Conservation (phyloP, 2,113 vertebrate species). For the Planiliza haematocheilus region DNA sequence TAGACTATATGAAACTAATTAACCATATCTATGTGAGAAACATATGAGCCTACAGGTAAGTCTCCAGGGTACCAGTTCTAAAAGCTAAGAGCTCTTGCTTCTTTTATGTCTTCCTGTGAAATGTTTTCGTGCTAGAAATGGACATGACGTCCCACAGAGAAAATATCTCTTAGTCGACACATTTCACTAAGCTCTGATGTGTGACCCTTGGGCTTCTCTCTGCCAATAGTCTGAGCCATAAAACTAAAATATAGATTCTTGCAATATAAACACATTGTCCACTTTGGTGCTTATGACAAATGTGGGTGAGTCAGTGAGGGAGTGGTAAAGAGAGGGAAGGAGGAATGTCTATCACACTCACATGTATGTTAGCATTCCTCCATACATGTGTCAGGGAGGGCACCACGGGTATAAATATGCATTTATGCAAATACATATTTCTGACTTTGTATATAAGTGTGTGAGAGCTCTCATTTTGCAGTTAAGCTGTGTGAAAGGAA, state of each 20-base stretch:
- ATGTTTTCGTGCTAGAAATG: slow-evolving; percentile 64
- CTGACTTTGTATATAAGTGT: slow-evolving; percentile 25
- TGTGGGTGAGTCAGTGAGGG: not conserved
- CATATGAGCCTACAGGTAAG: not conserved
- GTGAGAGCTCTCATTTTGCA: not conserved
- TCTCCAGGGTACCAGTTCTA: not conserved
- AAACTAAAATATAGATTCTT: slow-evolving; percentile 1
- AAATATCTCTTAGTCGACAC: slow-evolving; percentile 62
- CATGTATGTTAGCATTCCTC: slow-evolving; percentile 13
- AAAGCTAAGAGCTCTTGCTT: slow-evolving; percentile 11
- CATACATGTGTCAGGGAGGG: not conserved
- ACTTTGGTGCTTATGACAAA: not conserved
- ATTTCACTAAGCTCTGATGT: slow-evolving; percentile 57
- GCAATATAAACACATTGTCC: not conserved
- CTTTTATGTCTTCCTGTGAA: slow-evolving; percentile 67
- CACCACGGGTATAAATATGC: slow-evolving; percentile 3
- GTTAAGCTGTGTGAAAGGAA: slow-evolving; percentile 3
- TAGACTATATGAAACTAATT: slow-evolving; percentile 1
- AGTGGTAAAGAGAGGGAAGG: slow-evolving; percentile 6
- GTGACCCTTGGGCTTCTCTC: slow-evolving; percentile 2
- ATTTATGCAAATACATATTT: slow-evolving; percentile 18
- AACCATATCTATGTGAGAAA: slow-evolving; percentile 8
- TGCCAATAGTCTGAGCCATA: not conserved
- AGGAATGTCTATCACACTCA: slow-evolving; percentile 13
- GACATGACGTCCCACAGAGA: slow-evolving; percentile 73